Conservation (phyloP, 2,888 invertebrate species). For the Oligia latruncula region DNA sequence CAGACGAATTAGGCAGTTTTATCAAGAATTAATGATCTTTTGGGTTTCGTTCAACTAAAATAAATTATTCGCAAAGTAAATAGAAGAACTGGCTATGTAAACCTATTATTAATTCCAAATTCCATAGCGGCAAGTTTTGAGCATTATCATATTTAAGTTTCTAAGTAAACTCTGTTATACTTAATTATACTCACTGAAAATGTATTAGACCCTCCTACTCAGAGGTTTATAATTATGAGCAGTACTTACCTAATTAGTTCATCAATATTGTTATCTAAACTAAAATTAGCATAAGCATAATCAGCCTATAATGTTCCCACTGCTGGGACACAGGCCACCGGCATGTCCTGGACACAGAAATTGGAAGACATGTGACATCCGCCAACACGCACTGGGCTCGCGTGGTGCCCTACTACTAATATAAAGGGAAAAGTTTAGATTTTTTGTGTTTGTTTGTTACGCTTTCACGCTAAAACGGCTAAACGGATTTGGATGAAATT, state of each 20-base stretch:
- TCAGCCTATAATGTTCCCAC: no score
- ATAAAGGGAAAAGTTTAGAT: no score
- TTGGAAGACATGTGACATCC: neutral
- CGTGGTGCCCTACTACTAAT: no score
- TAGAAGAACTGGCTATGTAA: slow-evolving; percentile 19
- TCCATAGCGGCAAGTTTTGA: slow-evolving; percentile 13
- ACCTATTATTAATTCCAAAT: slow-evolving; percentile 25
- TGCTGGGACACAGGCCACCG: no score
- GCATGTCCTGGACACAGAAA: neutral
- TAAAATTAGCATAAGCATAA: no score
- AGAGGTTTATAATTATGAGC: neutral
- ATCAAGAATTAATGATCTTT: neutral
- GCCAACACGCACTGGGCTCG: no score
- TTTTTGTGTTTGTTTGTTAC: no score
- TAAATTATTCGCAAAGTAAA: slow-evolving; percentile 19
- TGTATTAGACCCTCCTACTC: neutral
- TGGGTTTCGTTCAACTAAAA: slow-evolving; percentile 1
- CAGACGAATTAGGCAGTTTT: neutral
- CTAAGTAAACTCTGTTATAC: neutral
- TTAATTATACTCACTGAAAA: neutral
- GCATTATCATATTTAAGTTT: neutral
- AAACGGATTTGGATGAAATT: no score
- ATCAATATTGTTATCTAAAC: neutral
- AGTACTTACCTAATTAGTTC: neutral
- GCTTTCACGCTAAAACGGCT: no score